Base-by-base conservation (phyloP, 1,140 invertebrate species). In the Ips typographus region DNA sequence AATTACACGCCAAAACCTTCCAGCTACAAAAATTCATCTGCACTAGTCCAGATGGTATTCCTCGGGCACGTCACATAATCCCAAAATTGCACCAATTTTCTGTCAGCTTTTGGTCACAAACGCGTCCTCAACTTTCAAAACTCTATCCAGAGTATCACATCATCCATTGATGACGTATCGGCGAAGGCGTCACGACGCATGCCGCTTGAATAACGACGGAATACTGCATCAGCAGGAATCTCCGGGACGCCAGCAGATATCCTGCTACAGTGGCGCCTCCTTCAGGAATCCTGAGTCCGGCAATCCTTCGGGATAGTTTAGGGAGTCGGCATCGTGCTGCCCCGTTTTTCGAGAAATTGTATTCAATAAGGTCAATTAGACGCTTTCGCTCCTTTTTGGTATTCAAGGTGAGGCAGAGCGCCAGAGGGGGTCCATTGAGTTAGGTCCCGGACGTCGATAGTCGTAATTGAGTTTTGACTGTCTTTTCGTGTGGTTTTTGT, bases 201-300 rank as follows among this genome's bases (percentile, higher is more conserved):
- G 39, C 8, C 52, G 63, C 40, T 36, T 63, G 47, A 62, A 57
- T 43, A 44, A 40, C 69, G 69, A 5, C 62, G 53, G 69, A 71
- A 71, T 71, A 71, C 69, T 71, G 69, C 69, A 70, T 70, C 69
- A 71, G 69, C 69, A 71, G 63, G 69, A 63, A 63, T 66, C 56
- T 53, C 69, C 64, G 62, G 69, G 69, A 71, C 58, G 56, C 69
- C 57, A 71, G 69, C 69, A 71, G 69, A 47, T 64, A 66, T 59
- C 68, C 68, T 63, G 68, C 68, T 70, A 58, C 47, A 6, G 56
- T 63, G 60, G 69, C 69, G 69, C 69, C 63, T 40, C 57, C 69
- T 44, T 7, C 6, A 8, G 55, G 42, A 51, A 41, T 68, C 66
- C 66, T 61, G 39, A 53, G 52, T 58, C 68, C 58, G 41, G 52